Evolutionary conservation across 1,140 invertebrate genomes (phyloP), one percentile per base, ranked within the genome.

Genomic region (Drosophila novamexicana): DNA sequence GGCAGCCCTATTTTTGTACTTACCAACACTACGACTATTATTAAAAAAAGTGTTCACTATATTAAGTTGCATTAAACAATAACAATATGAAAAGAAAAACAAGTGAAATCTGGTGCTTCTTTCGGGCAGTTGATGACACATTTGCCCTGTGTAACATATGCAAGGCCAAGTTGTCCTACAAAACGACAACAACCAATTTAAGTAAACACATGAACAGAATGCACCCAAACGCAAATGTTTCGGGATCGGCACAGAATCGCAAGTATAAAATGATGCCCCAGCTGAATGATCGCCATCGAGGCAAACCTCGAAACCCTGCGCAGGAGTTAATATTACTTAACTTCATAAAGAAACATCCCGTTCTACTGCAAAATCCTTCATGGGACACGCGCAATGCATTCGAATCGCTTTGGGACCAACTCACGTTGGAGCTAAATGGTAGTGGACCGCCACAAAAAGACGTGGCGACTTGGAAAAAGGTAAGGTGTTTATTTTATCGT

Each of bases 191-290:
- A 29, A 88, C 83, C 4, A 88, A 88, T 44, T 53, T 88, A 29
- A 88, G 84, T 50, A 88, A 88, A 50, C 83, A 88, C 10, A 89
- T 88, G 84, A 83, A 89, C 32, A 52, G 83, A 54, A 88, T 84
- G 83, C 83, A 86, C 37, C 83, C 83, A 4, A 82, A 78, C 8
- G 66, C 68, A 72, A 72, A 66, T 47, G 37, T 44, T 5, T 18
- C 76, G 22, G 47, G 58, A 7, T 37, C 75, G 18, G 9, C 50
- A 32, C 76, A 65, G 6, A 68, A 42, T 34, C 50, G 53, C 34
- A 88, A 84, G 14, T 79, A 80, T 49, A 88, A 89, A 53, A 80
- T 63, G 5, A 45, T 71, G 7, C 7, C 58, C 1, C 61, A 56
- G 42, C 2, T 53, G 1, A 40, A 45, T 39, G 83, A 88, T 14